Conservation (phyloP, 2,797 vertebrate genomes). For the Crypturellus tataupa region DNA sequence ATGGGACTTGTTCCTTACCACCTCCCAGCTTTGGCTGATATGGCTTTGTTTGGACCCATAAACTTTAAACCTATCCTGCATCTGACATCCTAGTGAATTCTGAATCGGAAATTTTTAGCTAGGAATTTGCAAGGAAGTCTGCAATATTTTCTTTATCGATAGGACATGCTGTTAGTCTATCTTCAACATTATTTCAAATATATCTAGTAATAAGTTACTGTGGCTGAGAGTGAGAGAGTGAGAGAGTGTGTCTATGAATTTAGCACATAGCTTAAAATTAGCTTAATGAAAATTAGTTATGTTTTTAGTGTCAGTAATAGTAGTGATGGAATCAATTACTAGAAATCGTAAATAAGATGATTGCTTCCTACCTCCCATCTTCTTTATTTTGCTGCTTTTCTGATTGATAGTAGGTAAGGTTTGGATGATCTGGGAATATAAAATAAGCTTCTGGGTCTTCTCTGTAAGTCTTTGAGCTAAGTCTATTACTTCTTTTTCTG, state of each 20-base stretch:
- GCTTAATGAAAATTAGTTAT: too few relatives aligned
- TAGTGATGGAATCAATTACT: too few relatives aligned
- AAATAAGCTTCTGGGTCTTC: neutral
- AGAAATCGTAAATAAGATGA: neutral
- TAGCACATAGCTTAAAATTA: too few relatives aligned
- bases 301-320: too few relatives aligned
- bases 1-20: neutral
- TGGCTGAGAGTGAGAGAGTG: too few relatives aligned
- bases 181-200: too few relatives aligned
- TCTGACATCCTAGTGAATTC: neutral
- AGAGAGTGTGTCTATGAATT: too few relatives aligned
- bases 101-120: neutral
- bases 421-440: neutral
- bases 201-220: too few relatives aligned
- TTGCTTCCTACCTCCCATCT: neutral
- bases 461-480: neutral
- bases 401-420: neutral
- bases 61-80: neutral
- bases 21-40: neutral
- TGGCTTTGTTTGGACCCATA: neutral
- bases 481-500: neutral
- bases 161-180: too few relatives aligned
- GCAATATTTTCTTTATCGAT: neutral
- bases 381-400: neutral
- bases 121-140: neutral